Base-by-base conservation (phyloP, 1,140 invertebrate genomes). In the Mylabris phalerata region DNA sequence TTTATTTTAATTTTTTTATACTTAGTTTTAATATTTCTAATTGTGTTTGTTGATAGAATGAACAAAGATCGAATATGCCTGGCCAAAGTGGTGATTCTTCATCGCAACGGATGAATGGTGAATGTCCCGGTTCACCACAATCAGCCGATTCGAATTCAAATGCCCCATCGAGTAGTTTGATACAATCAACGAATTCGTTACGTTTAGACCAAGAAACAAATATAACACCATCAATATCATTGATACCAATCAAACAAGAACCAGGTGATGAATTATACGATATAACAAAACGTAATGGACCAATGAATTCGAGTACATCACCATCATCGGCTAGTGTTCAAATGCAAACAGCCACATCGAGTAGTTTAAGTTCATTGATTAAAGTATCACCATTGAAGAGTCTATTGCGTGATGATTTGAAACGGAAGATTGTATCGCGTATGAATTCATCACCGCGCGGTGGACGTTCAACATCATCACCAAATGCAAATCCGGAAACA, bases 171-270 rank as follows among this genome's bases (percentile, higher is more conserved):
- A 87, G 84, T 70, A 87, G 84, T 62, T 77, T 80, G 51, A 69
- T 67, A 52, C 68, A 74, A 72, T 61, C 68, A 68, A 42, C 32
- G 32, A 65, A 72, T 74, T 62, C 72, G 69, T 61, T 64, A 67
- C 57, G 68, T 58, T 76, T 68, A 44, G 69, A 73, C 38, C 70
- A 71, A 57, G 78, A 80, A 67, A 78, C 77, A 54, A 83, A 77
- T 70, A 89, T 90, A 65, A 90, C 87, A 61, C 89, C 88, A 6
- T 90, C 88, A 11, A 90, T 90, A 60, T 90, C 87, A 13, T 74
- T 90, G n/a, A 91, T 91, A 76, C 88, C 88, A 47, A 90, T 90
- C 59, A 90, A 91, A 73, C 89, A 90, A 78, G 89, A 84, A 65
- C 81, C 80, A 24, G 71, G 71, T 6, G 72, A 75, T 38, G 68